phyloP scores from a whole-genome alignment of 1,140 invertebrate genomes.

The Marisa cornuarietis region DNA sequence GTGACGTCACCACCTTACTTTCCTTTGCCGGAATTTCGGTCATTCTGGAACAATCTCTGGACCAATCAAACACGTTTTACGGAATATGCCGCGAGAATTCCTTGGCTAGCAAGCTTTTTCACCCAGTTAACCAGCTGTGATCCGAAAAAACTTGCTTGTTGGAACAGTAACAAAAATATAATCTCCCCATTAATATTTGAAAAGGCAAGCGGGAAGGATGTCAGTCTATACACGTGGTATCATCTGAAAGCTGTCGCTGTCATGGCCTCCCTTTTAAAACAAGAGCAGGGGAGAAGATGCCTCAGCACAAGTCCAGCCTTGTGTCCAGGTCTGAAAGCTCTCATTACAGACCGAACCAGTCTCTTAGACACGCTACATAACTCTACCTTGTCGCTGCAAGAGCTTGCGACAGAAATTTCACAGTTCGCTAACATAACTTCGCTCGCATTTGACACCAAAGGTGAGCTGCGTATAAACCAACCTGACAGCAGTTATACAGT shows the following conservation, averaged over 20 bases:
- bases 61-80: constrained; percentile 1
- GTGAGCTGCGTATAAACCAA: not conserved
- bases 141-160: not conserved
- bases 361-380: not conserved
- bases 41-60: constrained; percentile 10
- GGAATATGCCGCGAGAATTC: not conserved
- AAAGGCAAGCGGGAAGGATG: not conserved
- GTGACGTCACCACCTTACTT: constrained; percentile 2
- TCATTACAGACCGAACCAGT: not conserved
- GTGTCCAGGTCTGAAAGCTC: not conserved
- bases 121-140: not conserved
- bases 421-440: not conserved
- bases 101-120: not conserved
- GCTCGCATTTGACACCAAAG: not conserved
- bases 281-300: not conserved
- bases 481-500: not conserved
- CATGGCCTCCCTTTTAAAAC: constrained; percentile 9
- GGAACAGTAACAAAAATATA: not conserved
- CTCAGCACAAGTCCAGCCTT: not conserved
- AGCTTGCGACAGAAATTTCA: not conserved
- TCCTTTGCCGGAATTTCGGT: not conserved
- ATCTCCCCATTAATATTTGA: no score
- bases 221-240: constrained; percentile 9
- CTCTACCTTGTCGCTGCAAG: not conserved
- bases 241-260: constrained; percentile 5